Evolutionary conservation across 2,888 invertebrate species (phyloP), one percentile per base, ranked within the genome.

Genomic region (Pandemis corylana): DNA sequence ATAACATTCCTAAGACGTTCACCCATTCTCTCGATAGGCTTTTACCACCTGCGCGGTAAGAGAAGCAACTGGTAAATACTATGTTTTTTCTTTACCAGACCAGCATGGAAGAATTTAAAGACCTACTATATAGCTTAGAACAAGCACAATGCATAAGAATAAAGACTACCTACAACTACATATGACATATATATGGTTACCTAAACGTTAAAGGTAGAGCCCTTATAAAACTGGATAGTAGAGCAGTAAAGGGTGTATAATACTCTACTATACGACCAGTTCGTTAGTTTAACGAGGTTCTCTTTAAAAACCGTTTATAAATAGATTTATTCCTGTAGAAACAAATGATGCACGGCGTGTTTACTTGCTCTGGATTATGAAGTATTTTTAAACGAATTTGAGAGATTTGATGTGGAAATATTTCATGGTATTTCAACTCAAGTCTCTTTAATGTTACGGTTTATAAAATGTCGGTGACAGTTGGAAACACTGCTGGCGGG

Each of bases 251-350:
- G 13, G 28, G 41, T 44, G 59, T 59, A 65, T 64, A 68, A 56
- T 44, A 68, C 56, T 44, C 13, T 44, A 36, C 41, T 67, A 67
- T 67, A 53, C 67, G 41, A 53, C 67, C 51, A 59, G 56, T 68
- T 68, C 68, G 68, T 68, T 59, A 68, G 13, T 59, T 68, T 68
- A 68, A 68, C 59, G 68, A 68, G 56, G 13, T 53, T 56, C 68
- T 59, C 59, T 56, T 67, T 13, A 49, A 67, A 36, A 68, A 44
- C 66, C 4, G 28, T 42, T 42, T 68, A 68, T 59, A 44, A 59
- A 68, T 68, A 68, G 68, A 56, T 68, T 68, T 68, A 68, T 68
- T 44, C 28, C 44, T 28, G 7, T 3, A 59, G 59, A 13, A 56
- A 20, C 46, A 44, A 59, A 67, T n/a, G 36, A 13, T 51, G 5